Conservation (phyloP, 2,113 vertebrate species). For the Mormoops blainvillei region DNA sequence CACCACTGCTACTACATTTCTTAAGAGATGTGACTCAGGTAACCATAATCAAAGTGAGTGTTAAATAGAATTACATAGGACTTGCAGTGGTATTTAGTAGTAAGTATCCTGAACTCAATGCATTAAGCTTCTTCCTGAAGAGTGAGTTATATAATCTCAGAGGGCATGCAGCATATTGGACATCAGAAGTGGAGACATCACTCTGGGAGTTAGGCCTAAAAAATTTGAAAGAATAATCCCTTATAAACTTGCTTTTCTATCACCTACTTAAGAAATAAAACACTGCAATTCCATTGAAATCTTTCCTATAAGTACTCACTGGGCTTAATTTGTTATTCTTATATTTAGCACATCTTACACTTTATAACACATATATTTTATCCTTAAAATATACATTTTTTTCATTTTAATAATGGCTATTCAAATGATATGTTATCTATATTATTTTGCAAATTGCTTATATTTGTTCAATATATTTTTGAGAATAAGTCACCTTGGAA, state of each 20-base stretch:
- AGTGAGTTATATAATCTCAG: background rate
- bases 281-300: background rate
- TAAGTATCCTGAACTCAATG: background rate
- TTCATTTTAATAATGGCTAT: background rate
- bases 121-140: background rate
- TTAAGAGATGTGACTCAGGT: background rate
- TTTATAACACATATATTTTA: background rate
- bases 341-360: background rate
- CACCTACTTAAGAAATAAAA: background rate
- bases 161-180: background rate
- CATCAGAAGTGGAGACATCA: background rate
- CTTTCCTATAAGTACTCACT: background rate
- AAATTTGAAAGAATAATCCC: background rate
- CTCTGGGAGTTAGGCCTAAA: rapidly evolving
- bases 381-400: background rate
- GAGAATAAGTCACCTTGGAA: background rate
- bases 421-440: background rate
- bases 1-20: background rate
- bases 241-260: background rate
- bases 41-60: background rate
- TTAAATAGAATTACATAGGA: background rate
- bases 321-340: background rate
- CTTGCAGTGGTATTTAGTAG: background rate
- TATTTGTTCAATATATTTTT: background rate
- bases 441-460: background rate